Evolutionary conservation across 2,888 invertebrate species (phyloP).

Genomic region (Sinentomon sp.): DNA sequence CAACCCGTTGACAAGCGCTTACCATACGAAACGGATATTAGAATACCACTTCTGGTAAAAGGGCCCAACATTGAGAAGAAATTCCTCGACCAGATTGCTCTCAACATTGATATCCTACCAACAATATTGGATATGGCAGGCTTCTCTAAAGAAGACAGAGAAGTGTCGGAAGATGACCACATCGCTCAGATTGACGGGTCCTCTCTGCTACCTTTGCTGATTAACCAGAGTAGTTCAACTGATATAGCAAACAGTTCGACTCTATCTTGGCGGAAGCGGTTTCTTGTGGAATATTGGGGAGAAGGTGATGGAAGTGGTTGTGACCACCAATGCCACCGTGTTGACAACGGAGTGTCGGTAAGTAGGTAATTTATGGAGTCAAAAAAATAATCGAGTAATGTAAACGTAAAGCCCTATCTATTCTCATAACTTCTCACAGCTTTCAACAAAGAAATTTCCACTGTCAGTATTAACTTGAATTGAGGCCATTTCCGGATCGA

Average conservation of each 20-base stretch:
- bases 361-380: slow-evolving; percentile 19
- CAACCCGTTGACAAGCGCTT: slow-evolving; percentile 69
- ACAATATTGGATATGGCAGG: slow-evolving; percentile 49
- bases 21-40: slow-evolving; percentile 66
- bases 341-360: slow-evolving; percentile 31
- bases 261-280: slow-evolving; percentile 23
- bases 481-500: too few species aligned
- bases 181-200: neutral
- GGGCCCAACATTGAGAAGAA: slow-evolving; percentile 36
- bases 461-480: too few species aligned
- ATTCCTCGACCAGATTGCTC: slow-evolving; percentile 28
- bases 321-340: slow-evolving; percentile 34
- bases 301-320: slow-evolving; percentile 32
- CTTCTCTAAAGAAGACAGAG: slow-evolving; percentile 24
- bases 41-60: slow-evolving; percentile 48
- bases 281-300: slow-evolving; percentile 59
- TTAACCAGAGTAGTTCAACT: too few species aligned
- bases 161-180: neutral
- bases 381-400: neutral
- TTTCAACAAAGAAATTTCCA: too few species aligned
- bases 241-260: slow-evolving; percentile 1
- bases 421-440: neutral
- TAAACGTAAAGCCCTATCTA: neutral
- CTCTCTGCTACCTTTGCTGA: too few species aligned
- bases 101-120: slow-evolving; percentile 56